These are phyloP conservation scores for Laticauda laticaudata DNA, from an alignment of 2,113 vertebrate species.

Conservation along the genomic window DNA sequence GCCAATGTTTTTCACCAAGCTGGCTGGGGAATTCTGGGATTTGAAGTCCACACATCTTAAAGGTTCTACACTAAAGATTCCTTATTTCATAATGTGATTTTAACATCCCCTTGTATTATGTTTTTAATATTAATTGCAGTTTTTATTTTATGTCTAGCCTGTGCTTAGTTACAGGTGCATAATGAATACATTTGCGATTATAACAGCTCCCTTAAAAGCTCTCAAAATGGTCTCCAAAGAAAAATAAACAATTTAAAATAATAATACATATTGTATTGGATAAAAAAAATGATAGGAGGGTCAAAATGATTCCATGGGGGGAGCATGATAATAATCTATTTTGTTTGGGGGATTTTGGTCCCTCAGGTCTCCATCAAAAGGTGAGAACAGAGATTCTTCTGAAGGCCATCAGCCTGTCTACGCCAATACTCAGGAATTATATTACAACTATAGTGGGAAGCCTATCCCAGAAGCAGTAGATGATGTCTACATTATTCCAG, in stretches of 20 bases:
- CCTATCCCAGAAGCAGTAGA: neutral
- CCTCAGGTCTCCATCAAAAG: neutral
- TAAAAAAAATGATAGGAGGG: neutral
- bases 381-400: neutral
- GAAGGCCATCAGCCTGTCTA: conserved; percentile 35
- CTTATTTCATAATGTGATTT: neutral
- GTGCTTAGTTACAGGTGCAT: neutral
- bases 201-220: neutral
- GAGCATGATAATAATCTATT: neutral
- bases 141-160: neutral
- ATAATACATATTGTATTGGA: neutral
- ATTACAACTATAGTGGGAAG: conserved; percentile 19
- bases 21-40: neutral
- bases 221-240: neutral
- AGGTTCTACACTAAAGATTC: neutral
- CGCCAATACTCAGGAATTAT: conserved; percentile 30
- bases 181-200: neutral
- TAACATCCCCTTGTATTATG: neutral
- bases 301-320: neutral
- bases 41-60: neutral
- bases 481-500: conserved; percentile 38
- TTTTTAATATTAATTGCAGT: neutral
- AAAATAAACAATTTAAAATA: neutral
- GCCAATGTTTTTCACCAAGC: neutral
- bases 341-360: neutral